phyloP scores from a whole-genome alignment of 1,140 invertebrate species.

The Sesamia nonagrioides region DNA sequence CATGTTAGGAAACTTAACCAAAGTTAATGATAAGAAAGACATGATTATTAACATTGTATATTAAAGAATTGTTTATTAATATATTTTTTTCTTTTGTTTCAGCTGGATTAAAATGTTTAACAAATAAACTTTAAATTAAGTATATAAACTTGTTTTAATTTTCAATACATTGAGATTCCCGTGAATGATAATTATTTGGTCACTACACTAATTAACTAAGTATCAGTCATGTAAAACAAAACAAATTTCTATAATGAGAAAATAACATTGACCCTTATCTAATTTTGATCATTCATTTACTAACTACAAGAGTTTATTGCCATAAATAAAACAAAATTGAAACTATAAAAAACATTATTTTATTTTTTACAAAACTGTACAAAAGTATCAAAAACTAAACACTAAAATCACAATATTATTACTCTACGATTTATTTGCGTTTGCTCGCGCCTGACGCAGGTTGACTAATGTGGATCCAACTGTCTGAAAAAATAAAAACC shows the following conservation, averaged over 20 bases:
- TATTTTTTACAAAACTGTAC: slow-evolving; percentile 59
- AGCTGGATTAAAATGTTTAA: slow-evolving; percentile 75
- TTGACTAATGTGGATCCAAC: slow-evolving; percentile 68
- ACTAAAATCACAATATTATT: not conserved
- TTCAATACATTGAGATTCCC: no score
- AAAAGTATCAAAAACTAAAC: slow-evolving; percentile 62
- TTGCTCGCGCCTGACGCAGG: slow-evolving; percentile 60
- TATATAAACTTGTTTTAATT: no score
- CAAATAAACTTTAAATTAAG: slow-evolving; percentile 49
- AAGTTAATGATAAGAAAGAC: no score
- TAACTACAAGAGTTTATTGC: not conserved
- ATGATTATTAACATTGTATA: no score
- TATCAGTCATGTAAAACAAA: no score
- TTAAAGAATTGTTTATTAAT: slow-evolving; percentile 27
- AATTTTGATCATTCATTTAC: no score
- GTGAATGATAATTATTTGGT: no score
- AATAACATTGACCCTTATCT: no score
- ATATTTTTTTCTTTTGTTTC: slow-evolving; percentile 73
- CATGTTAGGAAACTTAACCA: no score
- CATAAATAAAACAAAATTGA: slow-evolving; percentile 25
- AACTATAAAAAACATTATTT: slow-evolving; percentile 54
- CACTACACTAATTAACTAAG: no score
- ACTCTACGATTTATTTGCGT: slow-evolving; percentile 56
- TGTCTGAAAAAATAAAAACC: slow-evolving; percentile 71
- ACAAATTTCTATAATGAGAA: no score